These are phyloP conservation scores for Archips crataeganus DNA, from an alignment of 2,888 invertebrate species.

Conservation along the genomic window DNA sequence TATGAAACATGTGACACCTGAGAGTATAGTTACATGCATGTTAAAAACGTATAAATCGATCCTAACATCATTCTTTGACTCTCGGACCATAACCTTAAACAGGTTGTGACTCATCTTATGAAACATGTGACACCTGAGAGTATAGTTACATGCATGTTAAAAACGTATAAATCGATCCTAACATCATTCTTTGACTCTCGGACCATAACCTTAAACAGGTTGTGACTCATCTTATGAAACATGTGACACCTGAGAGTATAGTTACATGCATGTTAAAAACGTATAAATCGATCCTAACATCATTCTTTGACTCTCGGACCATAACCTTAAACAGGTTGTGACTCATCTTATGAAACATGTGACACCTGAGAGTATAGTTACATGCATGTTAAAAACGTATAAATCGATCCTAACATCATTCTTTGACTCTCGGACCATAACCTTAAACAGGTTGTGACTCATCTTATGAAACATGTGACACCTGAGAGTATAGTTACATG, in stretches of 20 bases:
- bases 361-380: constrained; percentile 12
- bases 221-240: constrained; percentile 11
- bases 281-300: neutral
- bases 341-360: constrained; percentile 9
- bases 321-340: constrained; percentile 22
- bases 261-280: neutral
- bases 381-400: neutral
- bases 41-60: neutral
- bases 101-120: constrained; percentile 20
- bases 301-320: neutral
- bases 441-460: constrained; percentile 24
- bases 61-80: neutral
- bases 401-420: neutral
- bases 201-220: constrained; percentile 23
- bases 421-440: neutral
- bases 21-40: constrained; percentile 1
- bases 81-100: constrained; percentile 10
- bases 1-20: constrained; percentile 3
- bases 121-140: constrained; percentile 13
- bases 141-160: neutral
- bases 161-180: neutral
- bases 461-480: constrained; percentile 9
- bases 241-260: constrained; percentile 14
- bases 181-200: neutral
- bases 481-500: constrained; percentile 4